Evolutionary conservation across 2,888 invertebrate species (phyloP).

Genomic region (Oscheius onirici): DNA sequence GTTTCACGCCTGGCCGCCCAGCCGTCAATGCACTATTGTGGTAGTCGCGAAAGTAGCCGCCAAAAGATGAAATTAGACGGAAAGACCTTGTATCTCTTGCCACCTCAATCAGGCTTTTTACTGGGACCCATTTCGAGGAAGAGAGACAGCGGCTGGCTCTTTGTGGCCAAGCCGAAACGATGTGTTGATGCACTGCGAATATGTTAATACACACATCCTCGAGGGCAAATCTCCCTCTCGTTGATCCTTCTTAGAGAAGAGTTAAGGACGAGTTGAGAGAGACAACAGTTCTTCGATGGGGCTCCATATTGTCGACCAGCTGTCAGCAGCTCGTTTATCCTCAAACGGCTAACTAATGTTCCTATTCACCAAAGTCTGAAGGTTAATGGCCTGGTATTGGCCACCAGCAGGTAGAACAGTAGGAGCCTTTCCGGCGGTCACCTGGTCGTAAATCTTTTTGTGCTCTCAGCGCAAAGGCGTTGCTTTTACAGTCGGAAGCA

Average conservation of each 20-base stretch:
- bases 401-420: neutral
- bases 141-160: neutral
- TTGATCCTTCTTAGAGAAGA: neutral
- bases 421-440: constrained; percentile 2
- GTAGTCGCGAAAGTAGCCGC: constrained; percentile 9
- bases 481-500: constrained; percentile 32
- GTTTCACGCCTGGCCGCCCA: constrained; percentile 19
- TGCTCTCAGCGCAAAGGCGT: constrained; percentile 31
- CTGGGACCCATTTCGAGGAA: no score
- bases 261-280: neutral
- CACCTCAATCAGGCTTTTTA: no score
- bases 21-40: constrained; percentile 29
- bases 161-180: constrained; percentile 8
- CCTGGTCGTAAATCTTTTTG: constrained; percentile 28
- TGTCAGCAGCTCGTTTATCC: constrained; percentile 19
- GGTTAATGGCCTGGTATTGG: constrained; percentile 6
- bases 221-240: neutral
- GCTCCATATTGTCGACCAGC: constrained; percentile 5
- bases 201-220: constrained; percentile 9
- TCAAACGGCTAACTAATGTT: constrained; percentile 22
- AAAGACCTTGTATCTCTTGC: no score
- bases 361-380: constrained; percentile 9
- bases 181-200: constrained; percentile 24
- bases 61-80: neutral
- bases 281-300: neutral